phyloP scores from a whole-genome alignment of 1,140 invertebrate species.

The Neodiprion fabricii region DNA sequence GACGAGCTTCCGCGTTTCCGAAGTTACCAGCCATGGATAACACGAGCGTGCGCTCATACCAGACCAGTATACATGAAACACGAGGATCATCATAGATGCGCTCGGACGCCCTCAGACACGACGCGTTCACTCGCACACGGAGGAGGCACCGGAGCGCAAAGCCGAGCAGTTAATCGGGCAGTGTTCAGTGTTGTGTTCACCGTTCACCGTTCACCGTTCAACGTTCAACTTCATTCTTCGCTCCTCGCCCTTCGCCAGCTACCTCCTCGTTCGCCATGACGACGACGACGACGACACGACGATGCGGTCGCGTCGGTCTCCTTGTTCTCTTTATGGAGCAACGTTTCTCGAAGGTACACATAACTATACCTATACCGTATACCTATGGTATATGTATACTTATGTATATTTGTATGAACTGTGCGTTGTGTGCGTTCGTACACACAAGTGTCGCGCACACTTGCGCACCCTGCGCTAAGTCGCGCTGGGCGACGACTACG shows the following conservation, averaged over 20 bases:
- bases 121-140: slow-evolving; percentile 7
- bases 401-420: too few species aligned
- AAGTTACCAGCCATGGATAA: neutral
- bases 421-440: too few species aligned
- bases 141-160: slow-evolving; percentile 5
- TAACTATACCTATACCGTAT: too few species aligned
- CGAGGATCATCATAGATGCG: neutral
- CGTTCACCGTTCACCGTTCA: neutral
- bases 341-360: neutral
- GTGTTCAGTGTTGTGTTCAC: neutral
- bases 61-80: neutral
- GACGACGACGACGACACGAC: neutral
- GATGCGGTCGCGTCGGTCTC: neutral
- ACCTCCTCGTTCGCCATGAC: neutral
- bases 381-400: too few species aligned
- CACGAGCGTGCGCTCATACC: neutral
- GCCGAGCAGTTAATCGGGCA: neutral
- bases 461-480: too few species aligned
- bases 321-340: slow-evolving; percentile 1
- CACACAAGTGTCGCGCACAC: too few species aligned
- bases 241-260: too few species aligned
- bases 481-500: too few species aligned
- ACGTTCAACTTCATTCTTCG: neutral
- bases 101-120: slow-evolving; percentile 9
- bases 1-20: neutral